Base-by-base conservation (phyloP, 2,797 vertebrate genomes). In the Dryobates pubescens region DNA sequence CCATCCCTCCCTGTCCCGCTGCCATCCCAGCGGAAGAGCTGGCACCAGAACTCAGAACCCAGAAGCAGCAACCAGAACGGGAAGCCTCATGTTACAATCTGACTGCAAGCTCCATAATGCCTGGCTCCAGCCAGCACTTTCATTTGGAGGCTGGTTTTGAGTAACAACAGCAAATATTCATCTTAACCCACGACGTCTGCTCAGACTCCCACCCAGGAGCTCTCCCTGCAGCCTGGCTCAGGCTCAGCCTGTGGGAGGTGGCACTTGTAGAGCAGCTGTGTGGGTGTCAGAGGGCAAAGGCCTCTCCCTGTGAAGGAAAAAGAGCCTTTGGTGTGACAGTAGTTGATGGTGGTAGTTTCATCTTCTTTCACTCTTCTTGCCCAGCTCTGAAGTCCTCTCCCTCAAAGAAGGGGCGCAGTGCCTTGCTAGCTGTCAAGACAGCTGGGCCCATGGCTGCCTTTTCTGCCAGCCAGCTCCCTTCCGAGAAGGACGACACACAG, bases 321-420 rank as follows among this genome's bases (percentile, higher is more conserved):
- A 45, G 27, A 29, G n/a, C 59, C 64, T 80, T 59, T 45, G 36
- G 17, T 53, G 34, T 38, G 41, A 9, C 23, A n/a, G 22, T 6
- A 49, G 70, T 8, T 58, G 58, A 0, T 47, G 73, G 32, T 87
- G 32, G 26, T 64, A 5, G 9, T 56, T 69, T 24, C 26, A 16
- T 14, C 29, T 61, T 38, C 53, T 22, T 29, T 61, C 5, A 3
- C 27, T 86, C 12, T 38, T 64, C 7, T 49, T 16, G 12, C 49
- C 61, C 96, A 99, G 99, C 99, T 83, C 96, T 99, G 88, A 99
- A 99, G 97, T 99, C 99, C 0, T 99, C 99, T n/a, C 99, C 99
- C 2, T 99, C 99, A 4, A 99, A 99, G 97, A 99, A 99, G 96
- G 99, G 99, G 20, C 98, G 99, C 0, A 97, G 98, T 72, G 98